Evolutionary conservation across 2,888 invertebrate species (phyloP), one percentile per base, ranked within the genome.

Genomic region (Sesia apiformis): DNA sequence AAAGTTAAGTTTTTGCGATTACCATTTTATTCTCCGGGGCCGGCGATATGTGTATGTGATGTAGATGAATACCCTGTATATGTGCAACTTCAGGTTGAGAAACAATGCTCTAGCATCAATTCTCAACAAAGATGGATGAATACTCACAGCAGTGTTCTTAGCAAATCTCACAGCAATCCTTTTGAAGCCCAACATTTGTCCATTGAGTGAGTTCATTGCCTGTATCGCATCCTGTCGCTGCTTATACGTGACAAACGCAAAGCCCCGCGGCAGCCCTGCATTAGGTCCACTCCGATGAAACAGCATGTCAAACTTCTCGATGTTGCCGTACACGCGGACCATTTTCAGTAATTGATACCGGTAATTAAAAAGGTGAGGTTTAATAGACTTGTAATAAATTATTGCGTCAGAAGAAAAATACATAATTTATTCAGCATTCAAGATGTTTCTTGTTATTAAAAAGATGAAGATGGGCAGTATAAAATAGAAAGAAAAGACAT

Each of bases 261-360:
- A 98, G 38, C 98, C 98, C 58, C 97, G 91, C 0, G 98, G 96
- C 78, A 96, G 96, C 53, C 97, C 97, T 64, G 93, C 92, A 64
- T 95, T 92, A 46, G 97, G 96, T 64, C 98, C 98, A 63, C 94
- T 93, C 64, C 97, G 96, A 84, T 98, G 97, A 81, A 97, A 97
- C 65, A 98, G 92, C 89, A 97, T 94, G 90, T 98, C 98, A 90
- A 98, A 97, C 93, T 97, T 97, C 90, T 96, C 96, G 76, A 98
- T 95, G 77, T 92, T 91, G 81, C 98, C 98, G 92, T 95, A 95
- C 92, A 95, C 95, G 93, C 97, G 97, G 90, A 97, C 93, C 90
- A 98, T 93, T 96, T 98, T 98, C 90, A 98, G 91, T 91, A 98
- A 93, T 93, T 97, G 95, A 94, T 94, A 97, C 96, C 96, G 91